phyloP scores from a whole-genome alignment of 2,113 vertebrate species.

The Dromiciops gliroides region DNA sequence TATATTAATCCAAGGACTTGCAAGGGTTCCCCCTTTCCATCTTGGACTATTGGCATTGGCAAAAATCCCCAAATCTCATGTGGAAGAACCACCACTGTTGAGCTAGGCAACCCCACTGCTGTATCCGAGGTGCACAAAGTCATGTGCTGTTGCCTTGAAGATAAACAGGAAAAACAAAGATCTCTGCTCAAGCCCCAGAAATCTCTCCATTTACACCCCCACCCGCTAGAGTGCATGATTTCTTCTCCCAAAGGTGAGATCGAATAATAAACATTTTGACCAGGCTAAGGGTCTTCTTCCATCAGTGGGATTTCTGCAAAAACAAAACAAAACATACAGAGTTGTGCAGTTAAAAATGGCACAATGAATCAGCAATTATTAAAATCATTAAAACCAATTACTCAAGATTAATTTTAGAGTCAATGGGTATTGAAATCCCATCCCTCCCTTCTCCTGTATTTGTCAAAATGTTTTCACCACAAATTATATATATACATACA shows the following conservation, averaged over 20 bases:
- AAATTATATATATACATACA: background rate
- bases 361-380: fast-evolving
- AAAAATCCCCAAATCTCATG: constrained; percentile 78
- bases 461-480: background rate
- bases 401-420: background rate
- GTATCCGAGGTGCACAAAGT: constrained; percentile 50
- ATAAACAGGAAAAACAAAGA: constrained; percentile 58
- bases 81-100: constrained; percentile 67
- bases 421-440: background rate
- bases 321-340: constrained; percentile 49
- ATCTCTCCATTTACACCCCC: constrained; percentile 37
- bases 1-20: constrained; percentile 63
- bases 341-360: background rate
- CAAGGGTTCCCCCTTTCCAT: constrained; percentile 30
- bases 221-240: constrained; percentile 57
- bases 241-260: constrained; percentile 53
- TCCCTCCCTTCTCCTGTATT: background rate
- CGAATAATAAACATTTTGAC: background rate
- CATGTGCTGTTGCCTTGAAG: constrained; percentile 30
- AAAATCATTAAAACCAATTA: background rate
- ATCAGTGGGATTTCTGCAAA: constrained; percentile 90
- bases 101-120: constrained; percentile 35
- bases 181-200: constrained; percentile 3
- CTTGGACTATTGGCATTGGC: constrained; percentile 66
- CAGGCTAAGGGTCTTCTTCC: constrained; percentile 85